phyloP scores from a whole-genome alignment of 2,797 vertebrate genomes.

The Hylomyscus alleni region DNA sequence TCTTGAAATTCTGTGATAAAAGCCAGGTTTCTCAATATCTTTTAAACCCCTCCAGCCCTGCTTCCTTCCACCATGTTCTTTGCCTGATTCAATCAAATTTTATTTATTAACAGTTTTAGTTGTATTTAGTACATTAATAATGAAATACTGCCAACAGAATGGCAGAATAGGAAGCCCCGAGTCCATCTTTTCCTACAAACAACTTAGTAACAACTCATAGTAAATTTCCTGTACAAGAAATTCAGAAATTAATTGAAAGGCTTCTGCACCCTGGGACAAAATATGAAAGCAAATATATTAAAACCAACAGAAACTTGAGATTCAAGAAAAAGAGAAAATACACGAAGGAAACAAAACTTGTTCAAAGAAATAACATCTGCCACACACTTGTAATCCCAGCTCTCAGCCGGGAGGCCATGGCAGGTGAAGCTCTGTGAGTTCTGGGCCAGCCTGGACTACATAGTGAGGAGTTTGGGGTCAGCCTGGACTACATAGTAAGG shows the following conservation, averaged over 20 bases:
- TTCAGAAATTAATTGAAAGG: not conserved
- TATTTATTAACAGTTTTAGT: not conserved
- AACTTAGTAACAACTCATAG: not conserved
- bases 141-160: not conserved
- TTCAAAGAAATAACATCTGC: not conserved
- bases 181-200: not conserved
- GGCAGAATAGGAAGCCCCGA: not conserved
- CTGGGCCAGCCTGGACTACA: not conserved
- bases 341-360: not conserved
- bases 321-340: not conserved
- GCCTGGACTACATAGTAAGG: not conserved
- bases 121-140: not conserved
- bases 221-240: not conserved
- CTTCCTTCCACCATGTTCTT: not conserved
- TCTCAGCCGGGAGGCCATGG: not conserved
- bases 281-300: not conserved
- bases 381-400: not conserved
- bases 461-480: not conserved
- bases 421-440: not conserved
- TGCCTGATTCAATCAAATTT: not conserved
- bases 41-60: not conserved
- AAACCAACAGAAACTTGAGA: not conserved
- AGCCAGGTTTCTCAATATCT: not conserved
- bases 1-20: conserved; percentile 40
- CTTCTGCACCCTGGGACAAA: not conserved